A percentile compares a stretch with the other conserved stretches of the same genome.
These are phyloP conservation scores for Neotoxoptera formosana DNA, from an alignment of 1,140 invertebrate genomes.

Conservation along the genomic window DNA sequence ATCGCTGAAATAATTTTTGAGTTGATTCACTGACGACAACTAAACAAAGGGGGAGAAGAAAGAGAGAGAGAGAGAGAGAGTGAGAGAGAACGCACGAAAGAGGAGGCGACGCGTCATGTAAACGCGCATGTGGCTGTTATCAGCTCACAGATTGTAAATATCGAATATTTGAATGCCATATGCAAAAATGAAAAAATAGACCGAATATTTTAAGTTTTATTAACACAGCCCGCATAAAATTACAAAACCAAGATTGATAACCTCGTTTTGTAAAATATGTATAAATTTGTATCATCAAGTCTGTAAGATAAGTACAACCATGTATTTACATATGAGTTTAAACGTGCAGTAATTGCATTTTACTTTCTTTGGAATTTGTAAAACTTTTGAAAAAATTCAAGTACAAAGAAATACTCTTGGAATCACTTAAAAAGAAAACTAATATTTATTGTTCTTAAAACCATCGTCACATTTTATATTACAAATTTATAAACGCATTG, in stretches of 20 bases:
- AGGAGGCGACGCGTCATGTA: neutral
- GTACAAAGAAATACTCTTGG: too few species aligned
- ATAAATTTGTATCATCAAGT: neutral
- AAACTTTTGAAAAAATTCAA: neutral
- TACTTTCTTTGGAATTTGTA: neutral
- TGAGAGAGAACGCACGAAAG: neutral
- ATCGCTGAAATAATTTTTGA: neutral
- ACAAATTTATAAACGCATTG: neutral
- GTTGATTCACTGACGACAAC: neutral
- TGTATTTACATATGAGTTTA: neutral
- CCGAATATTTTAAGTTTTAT: slow-evolving; percentile 12
- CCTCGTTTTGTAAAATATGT: neutral
- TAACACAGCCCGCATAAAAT: neutral
- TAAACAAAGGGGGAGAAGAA: neutral
- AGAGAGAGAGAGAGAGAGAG: too few species aligned
- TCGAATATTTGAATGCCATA: neutral
- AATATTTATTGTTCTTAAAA: neutral
- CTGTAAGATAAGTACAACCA: neutral
- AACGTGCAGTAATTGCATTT: neutral
- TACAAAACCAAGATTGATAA: neutral
- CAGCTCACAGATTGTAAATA: slow-evolving; percentile 38
- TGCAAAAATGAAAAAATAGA: neutral
- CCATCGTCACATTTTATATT: neutral
- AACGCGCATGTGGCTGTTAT: slow-evolving; percentile 31
- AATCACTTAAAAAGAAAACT: neutral